Evolutionary conservation across 2,113 vertebrate species (phyloP).

Genomic region (Burhinus oedicnemus): DNA sequence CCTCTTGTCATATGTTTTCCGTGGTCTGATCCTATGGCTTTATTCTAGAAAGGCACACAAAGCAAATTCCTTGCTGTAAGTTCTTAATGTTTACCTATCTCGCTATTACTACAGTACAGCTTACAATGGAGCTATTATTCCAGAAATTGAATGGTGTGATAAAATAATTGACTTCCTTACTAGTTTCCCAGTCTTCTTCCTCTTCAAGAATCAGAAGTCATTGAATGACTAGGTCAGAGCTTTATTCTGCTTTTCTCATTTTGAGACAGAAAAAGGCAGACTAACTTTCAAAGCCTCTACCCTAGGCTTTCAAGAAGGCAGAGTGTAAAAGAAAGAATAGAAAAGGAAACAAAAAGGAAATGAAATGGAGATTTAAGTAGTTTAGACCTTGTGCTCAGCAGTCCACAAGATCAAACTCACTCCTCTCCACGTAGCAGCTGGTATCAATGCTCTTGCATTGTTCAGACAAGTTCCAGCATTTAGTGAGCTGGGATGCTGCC

Average conservation of each 20-base stretch:
- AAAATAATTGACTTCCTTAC: background rate
- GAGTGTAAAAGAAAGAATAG: background rate
- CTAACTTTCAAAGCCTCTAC: constrained; percentile 1
- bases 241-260: constrained; percentile 10
- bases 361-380: constrained; percentile 28
- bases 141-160: background rate
- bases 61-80: background rate
- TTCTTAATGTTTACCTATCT: constrained; percentile 15
- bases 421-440: background rate
- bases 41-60: background rate
- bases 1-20: background rate
- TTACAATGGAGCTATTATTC: constrained; percentile 23
- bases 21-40: background rate
- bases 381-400: background rate
- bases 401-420: background rate
- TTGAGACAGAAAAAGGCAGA: constrained; percentile 14
- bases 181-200: background rate
- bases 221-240: background rate
- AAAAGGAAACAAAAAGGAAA: constrained; percentile 44
- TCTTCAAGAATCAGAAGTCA: constrained; percentile 20
- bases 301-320: background rate
- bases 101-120: background rate
- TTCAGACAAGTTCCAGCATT: constrained; percentile 23
- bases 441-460: background rate
- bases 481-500: background rate